Base-by-base conservation (phyloP, 1,140 invertebrate species). In the Brachionus angularis region DNA sequence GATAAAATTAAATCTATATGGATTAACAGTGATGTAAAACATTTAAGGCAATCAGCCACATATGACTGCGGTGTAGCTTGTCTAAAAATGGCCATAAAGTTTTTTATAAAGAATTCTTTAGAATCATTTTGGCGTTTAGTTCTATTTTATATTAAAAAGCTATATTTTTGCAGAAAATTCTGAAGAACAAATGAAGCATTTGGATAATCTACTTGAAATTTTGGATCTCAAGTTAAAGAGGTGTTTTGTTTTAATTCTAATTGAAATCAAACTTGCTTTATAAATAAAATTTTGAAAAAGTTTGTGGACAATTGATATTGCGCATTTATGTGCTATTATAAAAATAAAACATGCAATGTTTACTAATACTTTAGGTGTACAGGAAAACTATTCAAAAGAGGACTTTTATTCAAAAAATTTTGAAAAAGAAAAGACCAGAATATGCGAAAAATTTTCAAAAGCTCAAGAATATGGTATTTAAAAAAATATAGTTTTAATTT, bases 251-350 rank as follows among this genome's bases (percentile, higher is more conserved):
- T 55, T 1, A 33, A 21, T 33, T 33, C 34, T 55, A 5, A 2
- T 53, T 52, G 25, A 29, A 31, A 14, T 16, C 27, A 47, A 47
- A 5, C 27, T 34, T 33, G 18, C 14, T 21, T 53, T 53, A 3
- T 53, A 5, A 49, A 21, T 49, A n/a, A 31, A n/a, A 33, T 21
- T 16, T 64, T 25, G 1, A 3, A n/a, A 4, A 49, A 67, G 62
- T 25, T 50, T 46, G 36, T 67, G 62, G 62, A 67, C 62, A 46
- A 67, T 67, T 42, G 62, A 67, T 34, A 47, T 67, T n/a, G 62
- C 62, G 31, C 39, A 67, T 67, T 23, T 67, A 25, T 67, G 62
- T 14, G 62, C 62, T 5, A 29, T 29, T 4, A 27, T 34, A 31
- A 67, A 67, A 31, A 23, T 67, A 8, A 31, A 34, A 10, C 62